Evolutionary conservation across 2,797 vertebrate species (phyloP).

Genomic region (Mormyrus proboscirostris): DNA sequence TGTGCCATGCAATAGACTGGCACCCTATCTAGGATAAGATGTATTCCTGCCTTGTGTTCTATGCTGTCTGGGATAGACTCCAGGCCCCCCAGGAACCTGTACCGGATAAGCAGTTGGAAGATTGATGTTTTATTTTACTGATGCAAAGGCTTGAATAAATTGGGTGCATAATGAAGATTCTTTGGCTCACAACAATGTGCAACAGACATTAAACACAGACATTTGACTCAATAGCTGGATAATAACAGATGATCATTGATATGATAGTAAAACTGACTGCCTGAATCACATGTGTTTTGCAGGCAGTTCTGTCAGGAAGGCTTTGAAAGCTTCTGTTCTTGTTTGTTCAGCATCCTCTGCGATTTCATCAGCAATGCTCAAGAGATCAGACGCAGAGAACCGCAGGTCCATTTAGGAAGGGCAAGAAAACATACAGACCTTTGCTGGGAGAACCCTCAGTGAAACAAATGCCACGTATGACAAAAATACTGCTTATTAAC

Average conservation of each 20-base stretch:
- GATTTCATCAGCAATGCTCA: background rate
- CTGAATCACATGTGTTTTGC: background rate
- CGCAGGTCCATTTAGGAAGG: background rate
- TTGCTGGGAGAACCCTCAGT: background rate
- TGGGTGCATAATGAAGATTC: background rate
- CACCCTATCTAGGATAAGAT: background rate
- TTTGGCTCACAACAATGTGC: background rate
- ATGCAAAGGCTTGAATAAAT: background rate
- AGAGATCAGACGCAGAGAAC: background rate
- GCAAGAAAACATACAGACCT: background rate
- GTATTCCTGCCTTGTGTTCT: background rate
- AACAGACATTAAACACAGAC: background rate
- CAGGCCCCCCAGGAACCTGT: background rate
- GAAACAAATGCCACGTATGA: background rate
- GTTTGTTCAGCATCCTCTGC: background rate
- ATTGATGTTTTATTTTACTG: constrained; percentile 6
- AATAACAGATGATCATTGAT: background rate
- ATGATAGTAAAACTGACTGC: background rate
- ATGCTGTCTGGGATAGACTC: background rate
- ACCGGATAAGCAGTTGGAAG: background rate
- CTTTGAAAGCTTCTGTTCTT: background rate
- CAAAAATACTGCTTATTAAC: background rate
- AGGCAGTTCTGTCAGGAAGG: background rate
- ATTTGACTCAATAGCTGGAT: background rate
- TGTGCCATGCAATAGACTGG: background rate